These are phyloP conservation scores for Apeira syringaria DNA, from an alignment of 2,888 invertebrate genomes.

Conservation along the genomic window DNA sequence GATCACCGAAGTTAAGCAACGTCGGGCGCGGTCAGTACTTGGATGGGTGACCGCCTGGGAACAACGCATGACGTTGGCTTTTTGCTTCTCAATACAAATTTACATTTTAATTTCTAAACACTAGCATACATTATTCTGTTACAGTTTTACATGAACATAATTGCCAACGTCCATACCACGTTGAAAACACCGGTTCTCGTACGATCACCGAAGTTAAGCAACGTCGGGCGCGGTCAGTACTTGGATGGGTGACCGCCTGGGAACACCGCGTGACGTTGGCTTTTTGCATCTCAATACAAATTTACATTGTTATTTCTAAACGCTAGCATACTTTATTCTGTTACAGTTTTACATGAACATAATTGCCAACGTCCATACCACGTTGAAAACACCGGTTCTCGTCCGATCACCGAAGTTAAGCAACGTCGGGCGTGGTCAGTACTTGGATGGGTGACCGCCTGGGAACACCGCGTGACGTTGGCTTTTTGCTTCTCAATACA, in stretches of 20 bases:
- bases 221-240: conserved; percentile 74
- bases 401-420: conserved; percentile 78
- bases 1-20: conserved; percentile 76
- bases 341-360: no score
- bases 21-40: conserved; percentile 71
- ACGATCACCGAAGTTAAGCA: conserved; percentile 76
- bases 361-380: no score
- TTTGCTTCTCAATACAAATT: no score
- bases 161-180: no score
- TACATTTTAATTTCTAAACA: no score
- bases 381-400: conserved; percentile 55
- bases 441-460: conserved; percentile 64
- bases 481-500: conserved; percentile 52
- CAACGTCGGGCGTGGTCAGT: conserved; percentile 74
- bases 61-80: conserved; percentile 55
- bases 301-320: no score
- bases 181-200: conserved; percentile 67
- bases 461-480: conserved; percentile 57
- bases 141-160: no score
- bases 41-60: conserved; percentile 63
- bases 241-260: conserved; percentile 62
- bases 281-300: conserved; percentile 43
- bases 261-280: conserved; percentile 55
- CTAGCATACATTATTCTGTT: no score
- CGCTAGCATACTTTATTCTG: no score